Evolutionary conservation across 2,113 vertebrate species (phyloP).

Genomic region (Ptilonorhynchus violaceus): DNA sequence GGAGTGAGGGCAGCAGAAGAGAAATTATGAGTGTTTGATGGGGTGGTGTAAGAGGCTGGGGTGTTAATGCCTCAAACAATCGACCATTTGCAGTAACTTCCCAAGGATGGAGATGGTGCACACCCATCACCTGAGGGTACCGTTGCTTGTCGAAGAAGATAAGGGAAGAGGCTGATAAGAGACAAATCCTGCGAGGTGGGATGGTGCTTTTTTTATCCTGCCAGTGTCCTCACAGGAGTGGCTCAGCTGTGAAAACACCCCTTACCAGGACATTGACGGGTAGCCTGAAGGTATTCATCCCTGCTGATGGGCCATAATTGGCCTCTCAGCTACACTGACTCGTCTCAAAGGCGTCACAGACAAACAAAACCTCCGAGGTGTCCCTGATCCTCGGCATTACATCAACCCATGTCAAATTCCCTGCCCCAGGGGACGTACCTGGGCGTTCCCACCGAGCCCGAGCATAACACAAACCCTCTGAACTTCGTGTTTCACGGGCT

Average conservation of each 20-base stretch:
- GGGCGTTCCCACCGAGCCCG: background rate
- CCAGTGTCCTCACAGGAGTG: fast-evolving
- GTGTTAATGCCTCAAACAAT: background rate
- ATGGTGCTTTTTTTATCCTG: background rate
- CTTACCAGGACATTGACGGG: fast-evolving
- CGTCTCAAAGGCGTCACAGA: background rate
- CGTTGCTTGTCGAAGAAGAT: background rate
- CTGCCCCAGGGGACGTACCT: background rate
- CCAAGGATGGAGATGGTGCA: background rate
- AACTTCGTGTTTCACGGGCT: background rate
- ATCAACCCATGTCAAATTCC: background rate
- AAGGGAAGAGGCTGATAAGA: background rate
- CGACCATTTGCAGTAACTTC: fast-evolving
- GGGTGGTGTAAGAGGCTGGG: background rate
- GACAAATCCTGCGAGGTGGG: background rate
- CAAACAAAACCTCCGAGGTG: too few relatives aligned
- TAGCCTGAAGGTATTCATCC: background rate
- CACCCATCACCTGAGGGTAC: background rate
- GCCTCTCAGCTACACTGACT: background rate
- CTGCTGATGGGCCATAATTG: background rate
- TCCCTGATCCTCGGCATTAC: background rate
- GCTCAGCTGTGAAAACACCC: background rate
- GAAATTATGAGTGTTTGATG: background rate
- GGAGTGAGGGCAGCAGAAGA: background rate
- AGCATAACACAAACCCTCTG: fast-evolving